Evolutionary conservation across 2,797 vertebrate genomes (phyloP).

Genomic region (Cossypha dichroa): DNA sequence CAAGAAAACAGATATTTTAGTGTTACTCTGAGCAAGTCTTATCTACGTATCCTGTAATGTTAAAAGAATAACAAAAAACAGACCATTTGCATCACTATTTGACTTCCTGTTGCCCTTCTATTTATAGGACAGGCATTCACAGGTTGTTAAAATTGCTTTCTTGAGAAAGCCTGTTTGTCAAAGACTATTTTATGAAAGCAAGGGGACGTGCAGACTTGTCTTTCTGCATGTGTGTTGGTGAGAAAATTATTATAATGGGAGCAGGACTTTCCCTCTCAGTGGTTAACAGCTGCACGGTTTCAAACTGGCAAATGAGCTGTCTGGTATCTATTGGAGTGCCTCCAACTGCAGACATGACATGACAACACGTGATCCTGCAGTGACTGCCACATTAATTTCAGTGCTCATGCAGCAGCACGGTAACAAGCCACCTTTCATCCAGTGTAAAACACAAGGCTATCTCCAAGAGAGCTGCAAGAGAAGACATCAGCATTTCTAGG

Average conservation of each 20-base stretch:
- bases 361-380: not conserved
- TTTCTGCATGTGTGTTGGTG: not conserved
- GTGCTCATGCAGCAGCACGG: not conserved
- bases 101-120: not conserved
- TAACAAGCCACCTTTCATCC: not conserved
- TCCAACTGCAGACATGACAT: not conserved
- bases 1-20: not conserved
- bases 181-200: not conserved
- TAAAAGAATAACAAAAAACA: not conserved
- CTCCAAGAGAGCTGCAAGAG: not conserved
- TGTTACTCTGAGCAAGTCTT: not conserved
- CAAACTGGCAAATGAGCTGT: not conserved
- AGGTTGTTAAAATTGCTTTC: not conserved
- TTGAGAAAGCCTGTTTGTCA: not conserved
- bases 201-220: not conserved
- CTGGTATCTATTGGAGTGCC: not conserved
- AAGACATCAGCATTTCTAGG: not conserved
- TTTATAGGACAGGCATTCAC: not conserved
- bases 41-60: not conserved
- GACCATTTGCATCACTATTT: not conserved
- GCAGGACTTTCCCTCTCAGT: not conserved
- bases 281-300: not conserved
- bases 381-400: not conserved
- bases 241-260: not conserved
- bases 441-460: not conserved